Evolutionary conservation across 2,888 invertebrate species (phyloP), one percentile per base, ranked within the genome.

Genomic region (Tenthredo distinguenda): DNA sequence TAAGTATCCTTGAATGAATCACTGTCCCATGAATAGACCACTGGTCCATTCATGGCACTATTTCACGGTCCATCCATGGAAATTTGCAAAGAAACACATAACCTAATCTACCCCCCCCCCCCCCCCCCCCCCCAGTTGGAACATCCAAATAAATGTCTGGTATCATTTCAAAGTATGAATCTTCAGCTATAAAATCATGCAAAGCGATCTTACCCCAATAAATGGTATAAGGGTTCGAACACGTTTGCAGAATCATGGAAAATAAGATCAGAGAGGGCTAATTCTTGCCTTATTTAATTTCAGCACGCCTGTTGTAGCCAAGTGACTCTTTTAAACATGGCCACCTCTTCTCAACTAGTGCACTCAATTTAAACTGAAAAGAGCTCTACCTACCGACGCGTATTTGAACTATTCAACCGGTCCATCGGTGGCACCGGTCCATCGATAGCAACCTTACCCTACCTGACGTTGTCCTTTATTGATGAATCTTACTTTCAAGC

Each of bases 371-470:
- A 34, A 0, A 31, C 68, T 68, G 18, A 68, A 15, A 31, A 18
- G 15, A 68, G 34, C 68, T 10, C 34, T 4, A 68, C 34, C 68
- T 68, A 68, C 15, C 12, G 6, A 68, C 68, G 34, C 68, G 34
- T 34, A 68, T 34, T 18, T 68, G 68, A 68, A 15, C 34, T 68
- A 68, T 68, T 34, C 68, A 2, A 68, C 34, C 34, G 68, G 31
- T 68, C 68, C 68, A 68, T 68, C 37, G 34, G 18, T 34, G 15
- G 68, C 68, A 68, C 31, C 18, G 68, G 68, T 68, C 68, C 68
- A 68, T 68, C 68, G 34, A 34, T 68, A 34, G 68, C 31, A 68
- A 10, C 68, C 18, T 68, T 68, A 68, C 68, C 68, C 68, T 68
- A 26, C n/a, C n/a, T n/a, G n/a, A n/a, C n/a, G n/a, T n/a, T n/a